Base-by-base conservation (phyloP, 2,113 vertebrate species). In the Zosterops hypoxanthus region DNA sequence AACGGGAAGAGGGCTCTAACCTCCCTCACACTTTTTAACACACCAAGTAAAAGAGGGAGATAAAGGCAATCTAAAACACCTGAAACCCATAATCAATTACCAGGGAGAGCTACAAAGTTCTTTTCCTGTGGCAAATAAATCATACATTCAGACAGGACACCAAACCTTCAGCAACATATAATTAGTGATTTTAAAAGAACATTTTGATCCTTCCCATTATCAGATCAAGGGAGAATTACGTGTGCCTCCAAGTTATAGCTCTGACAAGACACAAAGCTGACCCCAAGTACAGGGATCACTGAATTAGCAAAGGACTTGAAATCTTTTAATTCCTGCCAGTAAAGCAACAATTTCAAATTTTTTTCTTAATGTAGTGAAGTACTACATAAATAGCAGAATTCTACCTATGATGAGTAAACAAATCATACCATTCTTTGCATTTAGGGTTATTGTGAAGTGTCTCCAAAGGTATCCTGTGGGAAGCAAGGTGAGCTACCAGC, bases 161-260 rank as follows among this genome's bases (percentile, higher is more conserved):
- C 76, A 83, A 92, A 47, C 55, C 64, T 57, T 17, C 64, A 59
- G 78, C 56, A 84, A 85, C 44, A 14, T 31, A 2, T 61, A 87
- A 94, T 64, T 90, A 91, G 73, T 33, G 36, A 76, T 65, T 91
- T 84, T 72, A 87, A 71, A 49, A 56, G 85, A 90, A 82, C 79
- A 92, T 90, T 80, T 76, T 88, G 88, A 81, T 86, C 92, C 42
- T 82, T 77, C 12, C 82, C 75, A 73, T 59, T 82, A 82, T 39
- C 68, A 81, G 79, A 81, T 36, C 13, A 68, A 63, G 42, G 44
- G 22, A 88, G 25, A 89, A 71, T 46, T 25, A 50, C 0, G 0
- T 15, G 63, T 13, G 14, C 46, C 59, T 39, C 36, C 10, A 11
- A 52, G 33, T 52, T 24, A 46, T 0, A 52, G 65, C 29, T 33